A percentile compares a stretch with the other conserved stretches of the same genome.
phyloP scores from a whole-genome alignment of 2,888 invertebrate species.

The Torymus auratus region DNA sequence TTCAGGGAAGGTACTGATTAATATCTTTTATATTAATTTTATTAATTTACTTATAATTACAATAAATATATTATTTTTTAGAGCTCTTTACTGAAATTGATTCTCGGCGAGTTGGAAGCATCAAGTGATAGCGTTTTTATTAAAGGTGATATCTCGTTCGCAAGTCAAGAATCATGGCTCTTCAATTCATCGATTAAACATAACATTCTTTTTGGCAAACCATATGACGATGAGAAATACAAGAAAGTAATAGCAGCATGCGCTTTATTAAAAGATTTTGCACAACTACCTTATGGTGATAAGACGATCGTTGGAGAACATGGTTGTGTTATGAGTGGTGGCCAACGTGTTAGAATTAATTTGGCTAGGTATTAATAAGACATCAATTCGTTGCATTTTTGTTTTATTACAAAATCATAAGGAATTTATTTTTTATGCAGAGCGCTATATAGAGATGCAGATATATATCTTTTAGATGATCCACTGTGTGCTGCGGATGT shows the following conservation, averaged over 20 bases:
- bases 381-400: too few relatives aligned
- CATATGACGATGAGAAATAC: constrained; percentile 80
- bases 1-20: constrained; percentile 89
- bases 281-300: constrained; percentile 85
- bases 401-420: too few relatives aligned
- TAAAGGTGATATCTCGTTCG: constrained; percentile 83
- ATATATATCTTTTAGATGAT: constrained; percentile 88
- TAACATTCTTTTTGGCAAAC: constrained; percentile 88
- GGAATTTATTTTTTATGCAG: constrained; percentile 69
- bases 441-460: constrained; percentile 86
- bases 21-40: too few relatives aligned
- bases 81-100: constrained; percentile 82
- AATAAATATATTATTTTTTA: too few relatives aligned
- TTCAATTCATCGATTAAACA: constrained; percentile 84
- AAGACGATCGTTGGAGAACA: constrained; percentile 87
- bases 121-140: constrained; percentile 80
- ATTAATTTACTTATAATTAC: too few relatives aligned
- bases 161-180: constrained; percentile 89
- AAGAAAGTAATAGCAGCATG: constrained; percentile 80
- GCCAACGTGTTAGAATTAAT: constrained; percentile 85
- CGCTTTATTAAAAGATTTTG: constrained; percentile 83
- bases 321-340: constrained; percentile 87
- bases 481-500: constrained; percentile 88
- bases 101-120: constrained; percentile 86
- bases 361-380: constrained; percentile 79